phyloP scores from a whole-genome alignment of 92 coral and sea anemone genomes.

The Siderastrea radians region DNA sequence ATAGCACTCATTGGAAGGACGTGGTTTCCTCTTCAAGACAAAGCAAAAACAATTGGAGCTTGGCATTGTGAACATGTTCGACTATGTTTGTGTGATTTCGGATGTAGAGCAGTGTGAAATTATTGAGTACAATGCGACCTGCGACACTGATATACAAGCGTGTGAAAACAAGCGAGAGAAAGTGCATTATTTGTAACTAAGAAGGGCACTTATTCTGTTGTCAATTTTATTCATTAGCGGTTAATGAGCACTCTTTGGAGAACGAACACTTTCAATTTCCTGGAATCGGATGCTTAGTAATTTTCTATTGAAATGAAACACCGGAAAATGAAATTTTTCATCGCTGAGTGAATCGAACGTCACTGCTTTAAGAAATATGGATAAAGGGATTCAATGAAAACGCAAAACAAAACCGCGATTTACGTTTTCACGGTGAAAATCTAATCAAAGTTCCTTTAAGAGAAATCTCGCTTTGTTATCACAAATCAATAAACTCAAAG shows the following conservation, averaged over 20 bases:
- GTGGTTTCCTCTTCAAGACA: conserved; percentile 12
- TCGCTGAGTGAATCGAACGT: not conserved
- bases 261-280: conserved; percentile 63
- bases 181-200: not conserved
- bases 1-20: conserved; percentile 6
- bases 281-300: conserved; percentile 43
- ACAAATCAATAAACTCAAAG: not conserved
- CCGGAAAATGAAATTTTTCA: conserved; percentile 16
- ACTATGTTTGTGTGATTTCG: not conserved
- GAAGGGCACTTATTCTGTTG: conserved; percentile 9
- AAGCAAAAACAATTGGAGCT: not conserved
- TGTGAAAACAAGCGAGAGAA: not conserved
- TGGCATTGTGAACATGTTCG: not conserved
- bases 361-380: not conserved
- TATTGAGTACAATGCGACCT: not conserved
- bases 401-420: conserved; percentile 23
- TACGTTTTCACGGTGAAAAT: not conserved
- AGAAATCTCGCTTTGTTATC: not conserved
- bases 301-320: conserved; percentile 26
- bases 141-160: not conserved
- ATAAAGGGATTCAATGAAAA: conserved; percentile 27
- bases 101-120: not conserved
- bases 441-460: conserved; percentile 17
- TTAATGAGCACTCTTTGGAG: conserved; percentile 34
- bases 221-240: not conserved